Percentiles rank a stretch among this genome's conserved stretches.
phyloP scores from a whole-genome alignment of 2,888 invertebrate genomes.

The Leucophora obtusa region DNA sequence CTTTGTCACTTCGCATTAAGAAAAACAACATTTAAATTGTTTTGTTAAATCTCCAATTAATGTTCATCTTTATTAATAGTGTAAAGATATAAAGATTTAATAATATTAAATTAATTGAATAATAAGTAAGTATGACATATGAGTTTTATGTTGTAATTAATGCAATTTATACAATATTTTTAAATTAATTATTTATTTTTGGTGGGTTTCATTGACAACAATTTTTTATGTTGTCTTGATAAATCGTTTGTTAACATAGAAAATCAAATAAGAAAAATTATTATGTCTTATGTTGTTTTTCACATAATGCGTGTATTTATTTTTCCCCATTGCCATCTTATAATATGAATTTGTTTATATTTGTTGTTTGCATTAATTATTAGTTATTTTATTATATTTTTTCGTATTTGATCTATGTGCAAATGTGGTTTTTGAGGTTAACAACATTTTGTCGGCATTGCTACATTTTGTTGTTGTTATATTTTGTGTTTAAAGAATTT shows the following conservation, averaged over 20 bases:
- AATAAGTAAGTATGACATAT: conserved; percentile 29
- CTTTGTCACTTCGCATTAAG: not conserved
- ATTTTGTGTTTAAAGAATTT: conserved; percentile 25
- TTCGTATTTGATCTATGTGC: conserved; percentile 48
- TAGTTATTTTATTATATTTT: not conserved
- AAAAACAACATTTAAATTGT: not conserved
- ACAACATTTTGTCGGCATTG: conserved; percentile 71
- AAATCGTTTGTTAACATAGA: not conserved
- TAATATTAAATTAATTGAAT: conserved; percentile 16
- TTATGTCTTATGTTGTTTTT: conserved; percentile 6
- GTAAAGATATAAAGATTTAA: conserved; percentile 13
- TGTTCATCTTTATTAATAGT: conserved; percentile 47
- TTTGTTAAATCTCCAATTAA: conserved; percentile 35
- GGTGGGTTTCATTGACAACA: not conserved
- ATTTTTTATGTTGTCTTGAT: not conserved
- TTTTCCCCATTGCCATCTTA: not conserved
- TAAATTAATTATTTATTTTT: not conserved
- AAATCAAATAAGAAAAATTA: not conserved
- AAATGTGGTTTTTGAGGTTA: conserved; percentile 73
- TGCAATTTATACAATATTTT: not conserved
- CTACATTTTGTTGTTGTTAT: conserved; percentile 38
- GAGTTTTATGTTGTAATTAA: not conserved
- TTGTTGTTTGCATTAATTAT: conserved; percentile 14
- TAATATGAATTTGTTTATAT: conserved; percentile 18
- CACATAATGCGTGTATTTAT: not conserved